phyloP scores from a whole-genome alignment of 2,113 vertebrate species.

The Cranoglanis bouderius region DNA sequence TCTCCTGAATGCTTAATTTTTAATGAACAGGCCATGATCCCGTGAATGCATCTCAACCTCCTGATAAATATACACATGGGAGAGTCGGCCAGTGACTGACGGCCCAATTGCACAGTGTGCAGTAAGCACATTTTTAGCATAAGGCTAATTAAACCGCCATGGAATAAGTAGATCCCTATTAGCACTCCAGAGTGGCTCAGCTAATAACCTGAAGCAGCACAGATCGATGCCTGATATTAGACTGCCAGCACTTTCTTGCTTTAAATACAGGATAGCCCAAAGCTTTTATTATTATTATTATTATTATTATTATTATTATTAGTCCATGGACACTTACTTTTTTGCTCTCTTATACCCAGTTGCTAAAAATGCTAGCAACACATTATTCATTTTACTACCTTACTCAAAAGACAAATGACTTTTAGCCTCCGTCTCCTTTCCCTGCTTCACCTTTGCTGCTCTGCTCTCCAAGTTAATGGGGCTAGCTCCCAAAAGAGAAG shows the following conservation, averaged over 20 bases:
- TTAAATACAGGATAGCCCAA: slow-evolving; percentile 46
- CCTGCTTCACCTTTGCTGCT: neutral
- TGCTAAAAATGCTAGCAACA: slow-evolving; percentile 9
- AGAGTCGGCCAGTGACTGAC: slow-evolving; percentile 55
- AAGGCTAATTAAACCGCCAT: slow-evolving; percentile 77
- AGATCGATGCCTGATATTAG: slow-evolving; percentile 77
- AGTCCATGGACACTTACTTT: neutral
- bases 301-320: neutral
- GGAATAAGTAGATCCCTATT: slow-evolving; percentile 75
- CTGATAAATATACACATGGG: slow-evolving; percentile 70
- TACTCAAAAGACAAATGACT: slow-evolving; percentile 14
- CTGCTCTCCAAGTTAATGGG: neutral
- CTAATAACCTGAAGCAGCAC: slow-evolving; percentile 68
- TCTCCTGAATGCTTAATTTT: slow-evolving; percentile 41
- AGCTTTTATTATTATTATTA: slow-evolving; percentile 27
- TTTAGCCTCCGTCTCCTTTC: slow-evolving; percentile 6
- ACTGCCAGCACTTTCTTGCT: slow-evolving; percentile 57
- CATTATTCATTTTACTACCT: slow-evolving; percentile 20
- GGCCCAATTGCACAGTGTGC: slow-evolving; percentile 68
- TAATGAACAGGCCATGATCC: slow-evolving; percentile 65
- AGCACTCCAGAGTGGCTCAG: slow-evolving; percentile 67
- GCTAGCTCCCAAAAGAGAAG: slow-evolving; percentile 17
- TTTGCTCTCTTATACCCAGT: slow-evolving; percentile 21
- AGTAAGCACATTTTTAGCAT: slow-evolving; percentile 76
- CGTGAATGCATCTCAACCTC: slow-evolving; percentile 59